Conservation (phyloP, 2,797 vertebrate species). For the Hydrophis major region DNA sequence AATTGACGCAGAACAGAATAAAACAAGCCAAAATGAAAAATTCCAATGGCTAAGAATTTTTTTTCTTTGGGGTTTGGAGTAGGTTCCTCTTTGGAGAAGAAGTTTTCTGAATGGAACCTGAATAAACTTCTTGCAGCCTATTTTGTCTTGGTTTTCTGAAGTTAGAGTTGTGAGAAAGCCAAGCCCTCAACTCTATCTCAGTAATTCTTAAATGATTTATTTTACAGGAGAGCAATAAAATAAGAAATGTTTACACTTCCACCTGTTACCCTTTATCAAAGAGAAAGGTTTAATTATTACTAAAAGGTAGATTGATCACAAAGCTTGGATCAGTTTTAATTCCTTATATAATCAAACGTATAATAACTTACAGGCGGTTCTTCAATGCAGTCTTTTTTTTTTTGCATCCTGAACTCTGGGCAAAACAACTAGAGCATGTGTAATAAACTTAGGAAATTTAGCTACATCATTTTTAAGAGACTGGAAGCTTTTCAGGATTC, state of each 20-base stretch:
- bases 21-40: constrained; percentile 46
- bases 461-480: constrained; percentile 7
- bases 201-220: constrained; percentile 20
- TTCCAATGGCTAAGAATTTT: neutral
- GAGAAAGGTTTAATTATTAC: constrained; percentile 16
- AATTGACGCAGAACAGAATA: constrained; percentile 49
- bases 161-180: neutral
- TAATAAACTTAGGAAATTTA: neutral
- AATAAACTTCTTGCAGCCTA: neutral
- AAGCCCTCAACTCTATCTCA: constrained; percentile 4
- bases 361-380: neutral
- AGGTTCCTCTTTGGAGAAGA: neutral
- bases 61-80: constrained; percentile 3
- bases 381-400: neutral
- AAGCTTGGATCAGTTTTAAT: neutral
- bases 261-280: constrained; percentile 12
- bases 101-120: neutral
- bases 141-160: neutral
- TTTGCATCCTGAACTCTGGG: neutral
- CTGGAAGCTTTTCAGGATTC: accelerated
- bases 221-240: constrained; percentile 9
- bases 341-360: neutral
- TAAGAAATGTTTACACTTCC: constrained; percentile 18
- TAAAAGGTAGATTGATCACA: neutral
- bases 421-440: neutral